A percentile compares a stretch with the other conserved stretches of the same genome.
These are phyloP conservation scores for Apamea sordens DNA, from an alignment of 2,888 invertebrate genomes.

Conservation along the genomic window DNA sequence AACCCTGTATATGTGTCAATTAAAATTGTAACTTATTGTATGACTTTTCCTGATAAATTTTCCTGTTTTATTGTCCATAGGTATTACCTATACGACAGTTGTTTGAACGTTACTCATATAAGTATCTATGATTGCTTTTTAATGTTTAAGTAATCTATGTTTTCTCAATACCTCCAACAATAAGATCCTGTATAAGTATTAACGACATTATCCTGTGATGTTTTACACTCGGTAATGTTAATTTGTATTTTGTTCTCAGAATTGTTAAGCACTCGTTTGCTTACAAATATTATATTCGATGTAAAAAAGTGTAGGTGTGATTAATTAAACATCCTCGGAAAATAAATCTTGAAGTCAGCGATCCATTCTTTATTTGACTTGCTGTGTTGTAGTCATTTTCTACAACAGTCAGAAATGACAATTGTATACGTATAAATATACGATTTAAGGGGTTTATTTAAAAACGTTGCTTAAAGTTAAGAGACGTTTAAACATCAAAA, in stretches of 20 bases:
- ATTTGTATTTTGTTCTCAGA: constrained; percentile 45
- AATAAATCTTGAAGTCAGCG: neutral
- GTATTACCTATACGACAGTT: constrained; percentile 20
- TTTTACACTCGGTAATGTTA: constrained; percentile 9
- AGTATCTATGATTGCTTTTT: constrained; percentile 13
- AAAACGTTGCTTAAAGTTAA: too few species aligned
- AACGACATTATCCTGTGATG: constrained; percentile 22
- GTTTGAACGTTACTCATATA: neutral
- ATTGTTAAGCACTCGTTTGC: constrained; percentile 37
- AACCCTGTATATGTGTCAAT: neutral
- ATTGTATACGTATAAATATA: too few species aligned
- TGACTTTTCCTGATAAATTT: constrained; percentile 32
- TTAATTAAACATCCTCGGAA: neutral
- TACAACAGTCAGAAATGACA: neutral
- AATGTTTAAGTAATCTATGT: constrained; percentile 18
- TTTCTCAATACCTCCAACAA: constrained; percentile 20
- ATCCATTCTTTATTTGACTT: neutral
- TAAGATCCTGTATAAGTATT: constrained; percentile 24
- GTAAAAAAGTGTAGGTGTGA: constrained; percentile 23
- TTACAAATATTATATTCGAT: neutral
- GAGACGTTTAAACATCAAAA: neutral
- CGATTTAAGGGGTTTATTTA: too few species aligned
- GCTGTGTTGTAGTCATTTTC: neutral
- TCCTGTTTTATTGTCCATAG: constrained; percentile 4
- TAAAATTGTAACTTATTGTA: neutral